phyloP scores from a whole-genome alignment of 2,888 invertebrate genomes.

The Chrysotoxum bicinctum region DNA sequence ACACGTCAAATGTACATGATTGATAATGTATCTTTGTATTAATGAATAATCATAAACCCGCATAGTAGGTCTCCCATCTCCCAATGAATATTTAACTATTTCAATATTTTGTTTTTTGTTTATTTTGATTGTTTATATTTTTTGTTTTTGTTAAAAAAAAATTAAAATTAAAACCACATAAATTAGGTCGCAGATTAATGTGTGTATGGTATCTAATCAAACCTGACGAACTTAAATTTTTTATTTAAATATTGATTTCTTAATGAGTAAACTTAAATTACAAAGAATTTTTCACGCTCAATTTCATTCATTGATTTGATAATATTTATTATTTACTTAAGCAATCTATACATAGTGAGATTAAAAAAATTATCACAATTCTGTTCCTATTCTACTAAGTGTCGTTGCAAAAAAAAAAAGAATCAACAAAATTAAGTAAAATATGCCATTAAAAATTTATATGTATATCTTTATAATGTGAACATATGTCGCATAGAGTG shows the following conservation, averaged over 20 bases:
- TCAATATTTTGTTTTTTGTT: neutral
- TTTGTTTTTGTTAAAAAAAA: neutral
- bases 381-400: neutral
- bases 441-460: too few relatives aligned
- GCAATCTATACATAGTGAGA: neutral
- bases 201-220: neutral
- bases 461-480: too few relatives aligned
- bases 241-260: conserved; percentile 3
- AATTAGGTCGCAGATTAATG: neutral
- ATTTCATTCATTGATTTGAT: conserved; percentile 18
- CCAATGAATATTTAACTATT: neutral
- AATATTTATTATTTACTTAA: conserved; percentile 1
- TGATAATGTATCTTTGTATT: too few relatives aligned
- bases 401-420: neutral
- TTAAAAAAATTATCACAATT: neutral
- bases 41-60: too few relatives aligned
- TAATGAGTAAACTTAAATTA: neutral
- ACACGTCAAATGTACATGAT: too few relatives aligned
- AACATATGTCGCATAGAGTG: too few relatives aligned
- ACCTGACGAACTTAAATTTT: neutral
- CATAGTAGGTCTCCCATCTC: neutral
- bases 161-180: neutral
- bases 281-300: conserved; percentile 12
- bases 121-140: neutral
- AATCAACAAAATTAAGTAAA: neutral